Evolutionary conservation across 2,113 vertebrate species (phyloP).

Genomic region (Pagrus major): DNA sequence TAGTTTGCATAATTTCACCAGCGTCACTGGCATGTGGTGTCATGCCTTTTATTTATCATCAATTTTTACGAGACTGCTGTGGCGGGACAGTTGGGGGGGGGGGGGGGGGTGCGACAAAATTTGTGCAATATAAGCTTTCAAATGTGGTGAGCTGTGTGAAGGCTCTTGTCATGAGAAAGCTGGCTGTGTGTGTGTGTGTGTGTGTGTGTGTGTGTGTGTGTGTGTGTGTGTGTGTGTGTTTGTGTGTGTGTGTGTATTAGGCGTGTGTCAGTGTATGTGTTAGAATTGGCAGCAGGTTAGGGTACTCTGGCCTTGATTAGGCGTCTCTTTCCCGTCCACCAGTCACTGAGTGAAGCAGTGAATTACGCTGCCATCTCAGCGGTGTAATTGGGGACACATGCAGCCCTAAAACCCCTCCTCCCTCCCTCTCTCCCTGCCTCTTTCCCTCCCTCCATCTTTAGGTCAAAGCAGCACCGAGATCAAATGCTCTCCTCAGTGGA

Average conservation of each 20-base stretch:
- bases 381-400: slow-evolving; percentile 85
- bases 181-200: slow-evolving; percentile 5
- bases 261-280: slow-evolving; percentile 53
- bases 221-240: slow-evolving; percentile 2
- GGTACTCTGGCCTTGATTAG: slow-evolving; percentile 80
- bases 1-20: not conserved
- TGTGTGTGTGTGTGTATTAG: not conserved
- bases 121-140: slow-evolving; percentile 45
- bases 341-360: slow-evolving; percentile 68
- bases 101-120: slow-evolving; percentile 24
- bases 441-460: slow-evolving; percentile 52
- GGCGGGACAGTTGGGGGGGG: not conserved
- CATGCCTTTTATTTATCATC: slow-evolving; percentile 13
- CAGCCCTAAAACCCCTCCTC: slow-evolving; percentile 61
- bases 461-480: slow-evolving; percentile 74
- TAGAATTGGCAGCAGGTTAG: slow-evolving; percentile 62
- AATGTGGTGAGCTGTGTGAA: slow-evolving; percentile 50
- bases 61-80: slow-evolving; percentile 16
- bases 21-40: not conserved
- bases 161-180: slow-evolving; percentile 24
- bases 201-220: slow-evolving; percentile 13
- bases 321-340: slow-evolving; percentile 61
- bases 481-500: slow-evolving; percentile 71
- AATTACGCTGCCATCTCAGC: slow-evolving; percentile 73
- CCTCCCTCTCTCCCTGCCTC: slow-evolving; percentile 25